These are phyloP conservation scores for Caranx melampygus DNA, from an alignment of 2,113 vertebrate species.

Conservation along the genomic window DNA sequence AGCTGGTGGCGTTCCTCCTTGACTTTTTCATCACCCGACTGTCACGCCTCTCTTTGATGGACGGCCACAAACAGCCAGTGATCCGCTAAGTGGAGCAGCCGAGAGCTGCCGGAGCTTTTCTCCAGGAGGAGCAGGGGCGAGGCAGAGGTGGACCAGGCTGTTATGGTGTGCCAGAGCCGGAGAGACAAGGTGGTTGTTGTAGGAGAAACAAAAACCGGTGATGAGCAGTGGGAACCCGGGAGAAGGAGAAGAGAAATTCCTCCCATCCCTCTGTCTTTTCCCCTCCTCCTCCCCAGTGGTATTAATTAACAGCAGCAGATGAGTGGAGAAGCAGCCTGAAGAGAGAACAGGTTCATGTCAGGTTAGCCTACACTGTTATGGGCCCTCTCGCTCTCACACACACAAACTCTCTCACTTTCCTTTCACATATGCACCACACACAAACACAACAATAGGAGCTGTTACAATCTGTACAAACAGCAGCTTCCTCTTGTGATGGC, in stretches of 20 bases:
- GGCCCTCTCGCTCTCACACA: conserved; percentile 15
- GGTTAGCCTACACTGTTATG: conserved; percentile 66
- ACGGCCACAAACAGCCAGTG: conserved; percentile 56
- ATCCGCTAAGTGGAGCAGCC: conserved; percentile 57
- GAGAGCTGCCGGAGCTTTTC: conserved; percentile 47
- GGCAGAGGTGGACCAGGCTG: conserved; percentile 52
- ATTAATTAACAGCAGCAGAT: conserved; percentile 83
- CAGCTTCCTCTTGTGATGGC: conserved; percentile 34
- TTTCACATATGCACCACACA: conserved; percentile 21
- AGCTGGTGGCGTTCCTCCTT: conserved; percentile 40
- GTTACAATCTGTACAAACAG: conserved; percentile 44
- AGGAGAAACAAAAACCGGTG: conserved; percentile 52
- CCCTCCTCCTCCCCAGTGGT: conserved; percentile 78
- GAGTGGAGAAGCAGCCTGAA: conserved; percentile 78
- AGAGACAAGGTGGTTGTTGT: conserved; percentile 40
- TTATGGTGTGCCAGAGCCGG: conserved; percentile 39
- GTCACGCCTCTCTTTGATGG: conserved; percentile 51
- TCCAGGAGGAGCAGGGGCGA: conserved; percentile 39
- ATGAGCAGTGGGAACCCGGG: conserved; percentile 44
- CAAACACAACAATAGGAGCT: conserved; percentile 38
- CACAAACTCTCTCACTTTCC: background rate
- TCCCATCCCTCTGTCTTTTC: conserved; percentile 52
- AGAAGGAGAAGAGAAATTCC: conserved; percentile 53
- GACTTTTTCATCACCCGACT: conserved; percentile 38
- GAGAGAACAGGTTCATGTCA: conserved; percentile 79